phyloP scores from a whole-genome alignment of 1,140 invertebrate genomes.

The Brachionus rubens region DNA sequence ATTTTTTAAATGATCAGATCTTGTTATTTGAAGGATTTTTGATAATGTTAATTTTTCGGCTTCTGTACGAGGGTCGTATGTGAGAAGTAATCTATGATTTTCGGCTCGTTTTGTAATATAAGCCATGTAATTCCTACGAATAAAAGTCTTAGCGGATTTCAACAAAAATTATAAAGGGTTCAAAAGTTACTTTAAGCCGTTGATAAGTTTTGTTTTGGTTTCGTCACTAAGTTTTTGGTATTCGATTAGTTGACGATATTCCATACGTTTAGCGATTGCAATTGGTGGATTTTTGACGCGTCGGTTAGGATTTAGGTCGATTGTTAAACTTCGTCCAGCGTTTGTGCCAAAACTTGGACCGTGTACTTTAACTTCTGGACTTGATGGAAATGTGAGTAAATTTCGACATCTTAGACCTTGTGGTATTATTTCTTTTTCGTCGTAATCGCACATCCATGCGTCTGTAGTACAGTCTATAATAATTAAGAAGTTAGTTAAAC shows the following conservation, averaged over 20 bases:
- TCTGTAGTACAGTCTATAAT: constrained; percentile 52
- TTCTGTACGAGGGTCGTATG: constrained; percentile 7
- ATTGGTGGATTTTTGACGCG: constrained; percentile 38
- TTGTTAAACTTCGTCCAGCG: constrained; percentile 53
- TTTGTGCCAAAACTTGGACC: constrained; percentile 56
- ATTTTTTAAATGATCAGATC: constrained; percentile 11
- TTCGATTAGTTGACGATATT: constrained; percentile 43
- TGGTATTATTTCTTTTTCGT: constrained; percentile 56
- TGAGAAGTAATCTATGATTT: constrained; percentile 13
- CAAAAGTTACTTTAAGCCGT: constrained; percentile 6
- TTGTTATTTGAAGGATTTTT: neutral
- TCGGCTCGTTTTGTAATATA: constrained; percentile 41
- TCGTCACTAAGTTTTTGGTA: constrained; percentile 23
- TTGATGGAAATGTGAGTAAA: constrained; percentile 55
- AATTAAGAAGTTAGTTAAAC: neutral
- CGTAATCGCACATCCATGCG: constrained; percentile 56
- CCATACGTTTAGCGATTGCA: constrained; percentile 20
- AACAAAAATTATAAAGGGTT: neutral
- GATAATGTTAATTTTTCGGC: neutral
- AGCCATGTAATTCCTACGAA: constrained; percentile 30
- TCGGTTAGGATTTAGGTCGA: neutral
- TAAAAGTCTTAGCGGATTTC: neutral
- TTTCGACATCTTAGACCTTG: constrained; percentile 55
- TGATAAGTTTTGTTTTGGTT: constrained; percentile 4
- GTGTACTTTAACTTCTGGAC: constrained; percentile 53